Percentiles rank a stretch among this genome's conserved stretches.
Conservation (phyloP, 2,797 vertebrate genomes). For the Leptoclinus maculatus region DNA sequence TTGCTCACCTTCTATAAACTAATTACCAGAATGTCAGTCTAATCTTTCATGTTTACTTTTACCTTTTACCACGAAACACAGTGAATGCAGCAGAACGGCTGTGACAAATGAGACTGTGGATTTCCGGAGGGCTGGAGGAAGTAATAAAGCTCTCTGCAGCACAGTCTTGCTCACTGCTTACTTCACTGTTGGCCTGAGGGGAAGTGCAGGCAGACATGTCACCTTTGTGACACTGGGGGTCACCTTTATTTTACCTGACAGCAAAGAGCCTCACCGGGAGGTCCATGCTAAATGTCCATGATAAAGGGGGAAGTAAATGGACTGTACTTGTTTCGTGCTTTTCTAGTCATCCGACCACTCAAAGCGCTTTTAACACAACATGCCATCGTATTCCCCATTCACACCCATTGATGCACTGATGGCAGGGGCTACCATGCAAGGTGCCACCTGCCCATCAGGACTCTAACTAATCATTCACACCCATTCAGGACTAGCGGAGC, state of each 20-base stretch:
- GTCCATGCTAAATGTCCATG: background rate
- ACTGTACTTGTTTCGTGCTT: too few relatives aligned
- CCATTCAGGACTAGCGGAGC: too few relatives aligned
- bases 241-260: background rate
- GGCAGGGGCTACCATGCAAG: too few relatives aligned
- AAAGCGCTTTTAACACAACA: too few relatives aligned
- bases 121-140: background rate
- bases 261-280: background rate
- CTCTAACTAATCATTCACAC: too few relatives aligned
- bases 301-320: too few relatives aligned
- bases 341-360: too few relatives aligned
- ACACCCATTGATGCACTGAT: too few relatives aligned
- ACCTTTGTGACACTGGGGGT: background rate
- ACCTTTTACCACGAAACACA: constrained; percentile 2
- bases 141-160: background rate
- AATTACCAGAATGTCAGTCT: constrained; percentile 1
- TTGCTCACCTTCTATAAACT: background rate
- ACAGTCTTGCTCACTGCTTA: background rate
- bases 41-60: background rate
- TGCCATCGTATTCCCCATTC: too few relatives aligned
- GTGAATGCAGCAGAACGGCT: background rate
- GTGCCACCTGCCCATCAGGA: too few relatives aligned
- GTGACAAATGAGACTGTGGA: background rate
- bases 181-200: background rate
- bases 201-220: background rate